Base-by-base conservation (phyloP, 2,113 vertebrate species). In the Dolichotis patagonum region DNA sequence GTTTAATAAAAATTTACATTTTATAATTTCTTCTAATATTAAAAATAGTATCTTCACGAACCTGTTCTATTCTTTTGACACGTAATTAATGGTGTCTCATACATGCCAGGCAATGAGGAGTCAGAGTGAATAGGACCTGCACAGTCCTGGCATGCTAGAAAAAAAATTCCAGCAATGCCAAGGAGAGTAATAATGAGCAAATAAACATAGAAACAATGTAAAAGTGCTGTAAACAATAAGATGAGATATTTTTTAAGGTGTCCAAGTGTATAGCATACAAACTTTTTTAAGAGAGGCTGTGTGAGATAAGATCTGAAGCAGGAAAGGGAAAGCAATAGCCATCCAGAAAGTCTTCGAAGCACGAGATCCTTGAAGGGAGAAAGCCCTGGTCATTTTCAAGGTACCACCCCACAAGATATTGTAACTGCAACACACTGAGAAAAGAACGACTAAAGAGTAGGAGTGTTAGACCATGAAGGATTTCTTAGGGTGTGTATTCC, bases 1-100 rank as follows among this genome's bases (percentile, higher is more conserved):
- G 13, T 71, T 94, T 41, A 85, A 54, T 60, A 85, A 56, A 94
- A 7, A 22, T 83, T 78, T 78, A 49, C 81, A 46, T 84, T 85
- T 95, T 95, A 41, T 35, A 63, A 75, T 75, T 81, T 75, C 5
- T 80, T 94, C 12, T 82, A 60, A 92, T 92, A 63, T 43, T 85
- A n/a, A 56, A 80, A 56, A 30, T 41, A 10, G 7, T 49, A 22
- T 65, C 0, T 88, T 56, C 82, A 20, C 30, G 5, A 14, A 82
- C 77, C 11, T 73, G 85, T 38, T 35, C 14, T 63, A 62, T 65
- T 85, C 62, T 87, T 56, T 92, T 86, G 58, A 77, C 49, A 88
- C 52, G 77, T 82, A 75, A 85, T 92, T 94, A 6, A 14, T 41
- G 30, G 9, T 16, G 5, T 93, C 22, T 80, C 49, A 35, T 43